Conservation (phyloP, 2,113 vertebrate genomes). For the Cebus imitator region DNA sequence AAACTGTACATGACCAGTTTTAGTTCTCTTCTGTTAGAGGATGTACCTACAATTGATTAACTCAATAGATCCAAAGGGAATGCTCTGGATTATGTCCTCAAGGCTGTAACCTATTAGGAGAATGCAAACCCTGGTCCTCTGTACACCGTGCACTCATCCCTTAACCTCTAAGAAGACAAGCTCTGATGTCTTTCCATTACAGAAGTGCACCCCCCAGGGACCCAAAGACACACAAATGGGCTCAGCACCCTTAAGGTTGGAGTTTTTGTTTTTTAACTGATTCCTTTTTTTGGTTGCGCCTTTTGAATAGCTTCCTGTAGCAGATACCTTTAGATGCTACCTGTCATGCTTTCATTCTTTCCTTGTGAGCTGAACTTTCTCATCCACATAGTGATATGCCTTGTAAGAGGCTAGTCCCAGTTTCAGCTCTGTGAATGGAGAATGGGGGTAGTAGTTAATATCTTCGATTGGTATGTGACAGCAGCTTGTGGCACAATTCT, state of each 20-base stretch:
- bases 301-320: not conserved
- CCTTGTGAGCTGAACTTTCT: not conserved
- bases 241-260: not conserved
- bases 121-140: not conserved
- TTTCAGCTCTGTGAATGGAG: not conserved
- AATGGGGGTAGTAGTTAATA: not conserved
- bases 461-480: not conserved
- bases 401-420: not conserved
- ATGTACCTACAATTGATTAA: not conserved
- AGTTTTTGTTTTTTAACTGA: not conserved
- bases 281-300: not conserved
- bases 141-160: not conserved
- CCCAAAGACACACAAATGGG: not conserved
- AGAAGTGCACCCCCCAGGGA: not conserved
- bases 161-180: not conserved
- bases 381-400: not conserved
- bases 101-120: not conserved
- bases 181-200: not conserved
- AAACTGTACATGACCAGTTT: slow-evolving; percentile 19
- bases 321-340: not conserved
- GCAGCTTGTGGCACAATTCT: not conserved
- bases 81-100: not conserved
- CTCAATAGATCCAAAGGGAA: not conserved
- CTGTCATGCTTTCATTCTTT: not conserved
- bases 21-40: not conserved